Percentiles rank a stretch among this genome's conserved stretches.
Evolutionary conservation across 53 echinoderm and acorn worm species (phyloP).

Genomic region (Holothuria leucospilota): DNA sequence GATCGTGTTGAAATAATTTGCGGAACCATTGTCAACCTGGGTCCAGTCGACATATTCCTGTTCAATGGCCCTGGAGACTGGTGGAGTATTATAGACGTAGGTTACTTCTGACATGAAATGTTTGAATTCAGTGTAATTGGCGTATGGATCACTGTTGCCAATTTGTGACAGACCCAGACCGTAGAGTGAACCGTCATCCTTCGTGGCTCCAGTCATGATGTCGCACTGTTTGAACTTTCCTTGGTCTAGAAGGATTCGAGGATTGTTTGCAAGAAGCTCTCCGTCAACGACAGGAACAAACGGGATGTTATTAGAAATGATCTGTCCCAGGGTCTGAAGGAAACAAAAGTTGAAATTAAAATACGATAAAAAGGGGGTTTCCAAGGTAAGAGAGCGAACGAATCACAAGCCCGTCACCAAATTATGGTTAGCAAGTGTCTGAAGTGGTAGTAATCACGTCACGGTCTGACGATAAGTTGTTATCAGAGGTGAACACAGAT

Average conservation of each 20-base stretch:
- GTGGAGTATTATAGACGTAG: slow-evolving; percentile 36
- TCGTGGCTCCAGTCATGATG: slow-evolving; percentile 56
- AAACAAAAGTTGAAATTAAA: background rate
- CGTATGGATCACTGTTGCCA: slow-evolving; percentile 15
- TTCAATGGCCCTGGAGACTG: slow-evolving; percentile 50
- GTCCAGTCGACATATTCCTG: slow-evolving; percentile 74
- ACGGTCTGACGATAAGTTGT: no score
- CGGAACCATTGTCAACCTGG: slow-evolving; percentile 51
- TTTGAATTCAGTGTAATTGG: slow-evolving; percentile 36
- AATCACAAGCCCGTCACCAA: no score
- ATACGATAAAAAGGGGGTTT: no score
- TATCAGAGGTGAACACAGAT: no score
- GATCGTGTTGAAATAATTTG: slow-evolving; percentile 65
- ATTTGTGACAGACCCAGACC: slow-evolving; percentile 27
- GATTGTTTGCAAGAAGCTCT: slow-evolving; percentile 52
- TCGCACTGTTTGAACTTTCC: slow-evolving; percentile 67
- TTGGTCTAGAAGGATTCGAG: slow-evolving; percentile 36
- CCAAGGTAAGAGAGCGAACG: no score
- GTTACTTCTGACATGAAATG: slow-evolving; percentile 6
- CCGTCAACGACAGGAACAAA: slow-evolving; percentile 66
- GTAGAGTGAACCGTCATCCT: slow-evolving; percentile 66
- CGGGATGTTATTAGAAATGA: slow-evolving; percentile 50
- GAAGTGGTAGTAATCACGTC: no score
- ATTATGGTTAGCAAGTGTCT: no score
- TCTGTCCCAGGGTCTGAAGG: background rate